Evolutionary conservation across 2,797 vertebrate genomes (phyloP), one percentile per base, ranked within the genome.

Genomic region (Hoplostethus mediterraneus): DNA sequence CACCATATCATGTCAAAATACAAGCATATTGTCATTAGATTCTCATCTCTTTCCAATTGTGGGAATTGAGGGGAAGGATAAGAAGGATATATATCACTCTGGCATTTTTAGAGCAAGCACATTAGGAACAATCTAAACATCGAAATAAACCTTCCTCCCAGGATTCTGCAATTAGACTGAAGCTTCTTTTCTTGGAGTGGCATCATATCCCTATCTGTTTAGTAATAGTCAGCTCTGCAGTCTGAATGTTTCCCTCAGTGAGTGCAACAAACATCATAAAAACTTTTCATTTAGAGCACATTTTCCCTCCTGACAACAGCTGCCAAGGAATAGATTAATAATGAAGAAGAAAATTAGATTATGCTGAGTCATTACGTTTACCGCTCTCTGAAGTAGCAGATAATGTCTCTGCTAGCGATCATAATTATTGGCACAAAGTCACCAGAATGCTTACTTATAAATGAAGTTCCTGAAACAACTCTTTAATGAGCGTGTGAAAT

Each of bases 331-430:
- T 65, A 79, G 55, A 92, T 91, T 88, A 90, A 92, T 91, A 89
- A 92, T 90, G 79, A 83, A 93, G 69, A 65, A 81, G 87, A 76
- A 89, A 82, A 93, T 84, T 38, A 82, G 83, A 90, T 83, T 84
- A 88, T 80, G 66, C 72, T 80, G 71, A 87, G 66, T 84, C 83
- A 80, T 91, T 91, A 90, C 69, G 67, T 89, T 87, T 80, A 91
- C 79, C 73, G 68, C 62, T 77, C 90, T 89, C 87, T 42, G 74
- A 71, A 82, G 87, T 68, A 79, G 77, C 36, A 75, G 68, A 72
- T 89, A 84, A 92, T 86, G 74, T 66, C 77, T 84, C 83, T 75
- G 65, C 52, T 5, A 48, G 72, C 67, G 80, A 83, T 82, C 78
- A 53, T 85, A 83, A 89, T 63, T 52, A 75, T 78, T 64, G 76